Evolutionary conservation across 2,797 vertebrate species (phyloP), one percentile per base, ranked within the genome.

Genomic region (Gadopsis marmoratus): DNA sequence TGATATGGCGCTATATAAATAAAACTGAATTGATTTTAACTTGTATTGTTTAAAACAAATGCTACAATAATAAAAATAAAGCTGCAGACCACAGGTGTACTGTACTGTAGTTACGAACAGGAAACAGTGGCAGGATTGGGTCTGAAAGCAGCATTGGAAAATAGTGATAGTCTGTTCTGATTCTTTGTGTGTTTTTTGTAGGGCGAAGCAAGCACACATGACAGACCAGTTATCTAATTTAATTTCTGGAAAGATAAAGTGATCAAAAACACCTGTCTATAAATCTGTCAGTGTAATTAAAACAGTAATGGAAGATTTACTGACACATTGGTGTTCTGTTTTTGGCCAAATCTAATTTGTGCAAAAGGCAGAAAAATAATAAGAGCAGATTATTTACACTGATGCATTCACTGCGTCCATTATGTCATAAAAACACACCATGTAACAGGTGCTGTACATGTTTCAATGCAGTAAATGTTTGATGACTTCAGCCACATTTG

Each of bases 311-410:
- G 91, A 91, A 69, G 85, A 74, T 90, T 87, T 85, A 84, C 85
- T 78, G 91, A 91, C 92, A 93, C 90, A 78, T 84, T 1, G 63
- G 91, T 80, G 91, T 71, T 93, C 94, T 96, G 95, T 84, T 95
- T 93, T 84, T 68, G 63, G 80, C 81, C 80, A 80, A 92, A 91
- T 94, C 82, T 47, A 89, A 91, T 94, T 90, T 76, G 70, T 53
- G 67, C 54, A 78, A 89, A 88, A 88, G 82, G 84, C 71, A 71
- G 79, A 80, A 87, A 86, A 86, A 76, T 62, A 80, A 66, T 82
- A 53, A 67, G 68, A 87, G 84, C 78, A 82, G 71, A 87, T 91
- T 88, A 93, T 89, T 86, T 90, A 90, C 88, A 81, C 74, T 90
- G 91, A 93, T 93, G 91, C 68, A 84, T 89, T 87, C 83, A 59